Evolutionary conservation across 2,113 vertebrate species (phyloP).

Genomic region (Apus apus): DNA sequence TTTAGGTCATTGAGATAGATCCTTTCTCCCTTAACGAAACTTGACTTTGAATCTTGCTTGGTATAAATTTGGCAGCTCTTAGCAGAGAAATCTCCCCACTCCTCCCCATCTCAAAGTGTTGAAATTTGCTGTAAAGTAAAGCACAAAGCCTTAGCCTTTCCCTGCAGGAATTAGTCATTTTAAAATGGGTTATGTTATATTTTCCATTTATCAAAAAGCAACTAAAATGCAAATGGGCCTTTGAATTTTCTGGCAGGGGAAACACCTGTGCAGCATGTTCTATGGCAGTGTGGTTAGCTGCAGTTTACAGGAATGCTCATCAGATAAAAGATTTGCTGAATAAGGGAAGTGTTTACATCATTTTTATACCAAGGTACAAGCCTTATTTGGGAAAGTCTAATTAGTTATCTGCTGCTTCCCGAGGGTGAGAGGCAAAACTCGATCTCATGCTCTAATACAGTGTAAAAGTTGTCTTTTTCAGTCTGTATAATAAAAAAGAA

Average conservation of each 20-base stretch:
- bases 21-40: not conserved
- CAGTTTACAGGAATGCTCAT: conserved; percentile 31
- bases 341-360: not conserved
- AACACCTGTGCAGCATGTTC: not conserved
- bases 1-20: not conserved
- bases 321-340: conserved; percentile 36
- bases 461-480: not conserved
- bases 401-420: not conserved
- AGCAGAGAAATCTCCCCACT: not conserved
- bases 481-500: not conserved
- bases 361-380: not conserved
- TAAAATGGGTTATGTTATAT: not conserved
- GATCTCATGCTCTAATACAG: not conserved
- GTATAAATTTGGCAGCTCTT: not conserved
- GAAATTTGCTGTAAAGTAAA: not conserved
- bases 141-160: not conserved
- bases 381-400: not conserved
- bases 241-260: conserved; percentile 18
- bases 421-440: not conserved
- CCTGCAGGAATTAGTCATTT: conserved; percentile 37
- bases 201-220: conserved; percentile 12
- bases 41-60: not conserved
- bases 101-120: not conserved
- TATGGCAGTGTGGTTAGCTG: not conserved
- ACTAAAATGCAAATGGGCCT: conserved; percentile 38